Evolutionary conservation across 2,113 vertebrate genomes (phyloP), one percentile per base, ranked within the genome.

Genomic region (Erythrocercus mccallii): DNA sequence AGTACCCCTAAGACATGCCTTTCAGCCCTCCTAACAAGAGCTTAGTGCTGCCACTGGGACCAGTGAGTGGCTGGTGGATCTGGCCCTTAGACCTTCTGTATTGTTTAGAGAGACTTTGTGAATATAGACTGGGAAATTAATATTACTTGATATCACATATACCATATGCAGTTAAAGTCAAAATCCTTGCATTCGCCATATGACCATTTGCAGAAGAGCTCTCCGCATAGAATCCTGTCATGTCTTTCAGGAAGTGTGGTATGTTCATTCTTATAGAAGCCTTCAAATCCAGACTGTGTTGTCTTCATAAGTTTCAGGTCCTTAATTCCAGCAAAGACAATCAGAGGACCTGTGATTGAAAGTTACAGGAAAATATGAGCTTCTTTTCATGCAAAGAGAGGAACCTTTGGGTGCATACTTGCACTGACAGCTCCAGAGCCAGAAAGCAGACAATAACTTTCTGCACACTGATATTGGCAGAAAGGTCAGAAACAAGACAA

Each of bases 291-390:
- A 47, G 99, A 99, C 96, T 99, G 98, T 3, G 99, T 99, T 28
- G 99, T 99, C 97, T 99, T 99, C 96, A 99, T 97, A 71, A 99
- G 96, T 69, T 98, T 99, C 97, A 99, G 98, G 90, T 99, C 98
- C 95, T 98, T 99, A 78, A 99, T 95, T 88, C 99, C 99, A 82
- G 99, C 98, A 96, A 98, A 98, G 96, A 99, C 66, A 73, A 99
- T 95, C 16, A 99, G 98, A 70, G 84, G 72, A 79, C 97, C 99
- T 99, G 94, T 65, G 71, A 79, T 87, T 60, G 44, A 74, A 86
- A 96, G 92, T 82, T 11, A 78, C 0, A 9, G 28, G 42, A 83
- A 17, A 33, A 5, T 11, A 31, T 23, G 30, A 90, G 27, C 25
- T 72, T 19, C 13, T 93, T 90, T 81, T 65, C 40, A 74, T 4